These are phyloP conservation scores for Pyralis farinalis DNA, from an alignment of 2,888 invertebrate genomes.

Conservation along the genomic window DNA sequence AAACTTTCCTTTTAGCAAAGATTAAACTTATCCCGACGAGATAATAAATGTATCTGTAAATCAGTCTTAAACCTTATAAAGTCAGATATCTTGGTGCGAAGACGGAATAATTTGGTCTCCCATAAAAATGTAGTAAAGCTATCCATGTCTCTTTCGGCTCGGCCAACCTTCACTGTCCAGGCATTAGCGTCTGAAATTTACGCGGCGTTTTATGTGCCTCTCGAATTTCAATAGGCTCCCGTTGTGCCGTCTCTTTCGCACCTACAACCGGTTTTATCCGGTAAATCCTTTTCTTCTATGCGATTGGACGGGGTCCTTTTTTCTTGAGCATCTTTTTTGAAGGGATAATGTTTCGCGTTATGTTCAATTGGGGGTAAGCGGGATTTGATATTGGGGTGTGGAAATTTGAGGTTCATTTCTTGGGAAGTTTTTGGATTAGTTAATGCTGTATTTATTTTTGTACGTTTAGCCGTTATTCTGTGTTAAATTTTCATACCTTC, in stretches of 20 bases:
- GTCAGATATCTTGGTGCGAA: slow-evolving; percentile 25
- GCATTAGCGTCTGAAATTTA: slow-evolving; percentile 61
- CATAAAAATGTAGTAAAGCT: slow-evolving; percentile 49
- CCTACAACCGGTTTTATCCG: slow-evolving; percentile 42
- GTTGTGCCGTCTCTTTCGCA: slow-evolving; percentile 7
- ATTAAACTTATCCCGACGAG: slow-evolving; percentile 7
- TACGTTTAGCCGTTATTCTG: too few species aligned
- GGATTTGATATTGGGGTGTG: background rate
- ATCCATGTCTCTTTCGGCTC: slow-evolving; percentile 30
- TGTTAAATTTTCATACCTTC: too few species aligned
- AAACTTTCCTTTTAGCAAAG: slow-evolving; percentile 9
- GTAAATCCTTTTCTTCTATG: slow-evolving; percentile 41
- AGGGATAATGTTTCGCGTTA: slow-evolving; percentile 29
- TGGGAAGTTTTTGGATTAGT: background rate
- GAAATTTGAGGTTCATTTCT: background rate
- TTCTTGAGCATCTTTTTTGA: slow-evolving; percentile 26
- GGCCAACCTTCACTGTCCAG: slow-evolving; percentile 34
- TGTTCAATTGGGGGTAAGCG: slow-evolving; percentile 13
- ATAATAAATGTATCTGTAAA: slow-evolving; percentile 21
- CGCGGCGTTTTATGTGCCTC: slow-evolving; percentile 54
- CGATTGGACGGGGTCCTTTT: slow-evolving; percentile 34
- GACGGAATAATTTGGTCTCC: slow-evolving; percentile 31
- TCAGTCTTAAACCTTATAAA: slow-evolving; percentile 18
- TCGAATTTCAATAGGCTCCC: slow-evolving; percentile 55
- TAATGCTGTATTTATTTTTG: too few species aligned